phyloP scores from a whole-genome alignment of 2,797 vertebrate species.

The Tragopan temminckii region DNA sequence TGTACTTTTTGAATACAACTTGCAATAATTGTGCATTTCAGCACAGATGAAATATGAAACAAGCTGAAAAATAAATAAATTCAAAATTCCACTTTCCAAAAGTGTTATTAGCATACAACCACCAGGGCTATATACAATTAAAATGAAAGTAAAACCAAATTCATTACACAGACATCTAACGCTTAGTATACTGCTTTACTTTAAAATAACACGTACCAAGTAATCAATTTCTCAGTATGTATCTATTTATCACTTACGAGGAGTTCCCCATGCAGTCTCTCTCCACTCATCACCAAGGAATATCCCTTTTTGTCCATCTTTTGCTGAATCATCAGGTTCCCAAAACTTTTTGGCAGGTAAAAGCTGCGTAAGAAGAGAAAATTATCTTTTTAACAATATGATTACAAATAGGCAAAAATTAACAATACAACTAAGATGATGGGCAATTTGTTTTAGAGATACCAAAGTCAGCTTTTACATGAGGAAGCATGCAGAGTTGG shows the following conservation, averaged over 20 bases:
- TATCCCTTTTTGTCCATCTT: conserved; percentile 98
- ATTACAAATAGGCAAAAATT: not conserved
- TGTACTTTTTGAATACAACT: not conserved
- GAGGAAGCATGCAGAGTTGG: not conserved
- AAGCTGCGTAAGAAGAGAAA: conserved; percentile 83
- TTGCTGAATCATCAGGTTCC: conserved; percentile 97
- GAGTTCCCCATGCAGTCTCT: conserved; percentile 96
- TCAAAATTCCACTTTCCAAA: not conserved
- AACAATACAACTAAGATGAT: not conserved
- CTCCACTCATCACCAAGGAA: conserved; percentile 98
- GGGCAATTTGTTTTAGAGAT: not conserved
- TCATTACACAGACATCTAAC: not conserved
- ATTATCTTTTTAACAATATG: not conserved
- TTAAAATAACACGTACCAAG: not conserved
- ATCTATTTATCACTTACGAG: conserved; percentile 88
- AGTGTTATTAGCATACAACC: not conserved
- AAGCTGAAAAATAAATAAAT: not conserved
- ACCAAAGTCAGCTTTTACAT: not conserved
- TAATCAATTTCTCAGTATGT: not conserved
- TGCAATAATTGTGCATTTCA: not conserved
- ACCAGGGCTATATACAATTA: not conserved
- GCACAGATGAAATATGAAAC: not conserved
- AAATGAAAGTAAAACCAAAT: not conserved
- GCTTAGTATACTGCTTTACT: not conserved
- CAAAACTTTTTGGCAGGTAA: conserved; percentile 98